phyloP scores from a whole-genome alignment of 1,140 invertebrate genomes.

The Babylonia areolata region DNA sequence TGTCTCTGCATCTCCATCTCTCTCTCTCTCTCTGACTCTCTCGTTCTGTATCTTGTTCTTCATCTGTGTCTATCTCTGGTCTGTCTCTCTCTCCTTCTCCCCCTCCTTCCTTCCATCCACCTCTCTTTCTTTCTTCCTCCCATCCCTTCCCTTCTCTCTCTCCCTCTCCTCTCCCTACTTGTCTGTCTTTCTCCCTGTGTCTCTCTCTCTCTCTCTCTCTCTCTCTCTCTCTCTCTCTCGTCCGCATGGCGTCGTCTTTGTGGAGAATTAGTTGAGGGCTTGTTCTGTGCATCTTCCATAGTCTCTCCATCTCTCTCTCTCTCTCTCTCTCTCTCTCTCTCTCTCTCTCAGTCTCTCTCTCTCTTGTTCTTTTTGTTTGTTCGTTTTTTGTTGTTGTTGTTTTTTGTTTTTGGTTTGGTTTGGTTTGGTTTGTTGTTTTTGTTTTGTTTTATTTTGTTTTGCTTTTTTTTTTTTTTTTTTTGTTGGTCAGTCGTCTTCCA shows the following conservation, averaged over 20 bases:
- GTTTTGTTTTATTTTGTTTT: no score
- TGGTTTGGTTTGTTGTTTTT: no score
- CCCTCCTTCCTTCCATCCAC: not conserved
- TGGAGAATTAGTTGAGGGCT: no score
- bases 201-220: conserved; percentile 10
- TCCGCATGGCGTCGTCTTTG: no score
- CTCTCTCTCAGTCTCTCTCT: not conserved
- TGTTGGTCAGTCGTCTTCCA: no score
- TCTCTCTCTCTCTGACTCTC: not conserved
- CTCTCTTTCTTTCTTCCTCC: not conserved
- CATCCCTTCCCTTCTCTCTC: not conserved
- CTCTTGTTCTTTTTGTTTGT: not conserved
- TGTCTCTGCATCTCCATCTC: not conserved
- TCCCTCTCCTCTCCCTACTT: not conserved
- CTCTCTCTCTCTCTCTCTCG: not conserved
- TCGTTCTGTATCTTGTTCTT: not conserved
- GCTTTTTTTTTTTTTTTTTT: no score
- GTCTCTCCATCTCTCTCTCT: not conserved
- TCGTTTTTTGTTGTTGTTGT: no score
- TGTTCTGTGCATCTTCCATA: not conserved
- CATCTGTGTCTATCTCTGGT: not conserved
- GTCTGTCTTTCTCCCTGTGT: not conserved
- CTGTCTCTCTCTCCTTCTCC: not conserved
- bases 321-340: not conserved
- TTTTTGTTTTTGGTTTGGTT: not conserved